These are phyloP conservation scores for Ceratoteleas bidentatus DNA, from an alignment of 1,140 invertebrate genomes.

Conservation along the genomic window DNA sequence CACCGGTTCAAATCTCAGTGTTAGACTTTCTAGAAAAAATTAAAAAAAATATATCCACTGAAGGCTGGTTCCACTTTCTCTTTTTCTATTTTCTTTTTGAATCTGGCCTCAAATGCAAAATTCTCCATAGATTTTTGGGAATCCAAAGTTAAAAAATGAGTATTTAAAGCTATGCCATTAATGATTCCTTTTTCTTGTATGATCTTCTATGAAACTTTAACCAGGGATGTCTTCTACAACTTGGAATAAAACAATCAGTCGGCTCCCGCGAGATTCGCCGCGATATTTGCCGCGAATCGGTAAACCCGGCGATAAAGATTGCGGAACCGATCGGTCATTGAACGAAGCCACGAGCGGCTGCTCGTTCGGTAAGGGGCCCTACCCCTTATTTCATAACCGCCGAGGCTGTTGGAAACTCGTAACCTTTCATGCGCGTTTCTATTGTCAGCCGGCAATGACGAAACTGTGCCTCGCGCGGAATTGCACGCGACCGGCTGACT, in stretches of 20 bases:
- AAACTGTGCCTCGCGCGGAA: conserved; percentile 49
- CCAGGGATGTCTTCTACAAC: too few species aligned
- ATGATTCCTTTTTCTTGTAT: too few species aligned
- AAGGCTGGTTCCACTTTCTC: too few species aligned
- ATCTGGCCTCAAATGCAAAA: too few species aligned
- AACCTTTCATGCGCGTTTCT: conserved; percentile 69
- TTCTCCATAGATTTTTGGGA: too few species aligned
- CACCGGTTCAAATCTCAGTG: too few species aligned
- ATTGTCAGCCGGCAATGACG: conserved; percentile 66
- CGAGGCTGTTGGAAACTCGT: conserved; percentile 65
- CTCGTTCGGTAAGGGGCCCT: conserved; percentile 59
- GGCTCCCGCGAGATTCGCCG: conserved; percentile 8
- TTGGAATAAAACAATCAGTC: conserved; percentile 9
- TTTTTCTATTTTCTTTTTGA: too few species aligned
- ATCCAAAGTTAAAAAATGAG: too few species aligned
- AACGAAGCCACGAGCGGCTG: conserved; percentile 56
- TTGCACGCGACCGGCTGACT: conserved; percentile 26
- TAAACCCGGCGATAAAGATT: conserved; percentile 60
- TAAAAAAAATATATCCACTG: too few species aligned
- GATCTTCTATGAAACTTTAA: too few species aligned
- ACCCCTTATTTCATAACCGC: conserved; percentile 68
- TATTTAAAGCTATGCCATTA: too few species aligned
- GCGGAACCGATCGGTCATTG: conserved; percentile 64
- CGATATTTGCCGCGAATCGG: conserved; percentile 41
- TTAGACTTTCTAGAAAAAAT: too few species aligned